Conservation (phyloP, 2,888 invertebrate species). For the Andricus quercusramuli region DNA sequence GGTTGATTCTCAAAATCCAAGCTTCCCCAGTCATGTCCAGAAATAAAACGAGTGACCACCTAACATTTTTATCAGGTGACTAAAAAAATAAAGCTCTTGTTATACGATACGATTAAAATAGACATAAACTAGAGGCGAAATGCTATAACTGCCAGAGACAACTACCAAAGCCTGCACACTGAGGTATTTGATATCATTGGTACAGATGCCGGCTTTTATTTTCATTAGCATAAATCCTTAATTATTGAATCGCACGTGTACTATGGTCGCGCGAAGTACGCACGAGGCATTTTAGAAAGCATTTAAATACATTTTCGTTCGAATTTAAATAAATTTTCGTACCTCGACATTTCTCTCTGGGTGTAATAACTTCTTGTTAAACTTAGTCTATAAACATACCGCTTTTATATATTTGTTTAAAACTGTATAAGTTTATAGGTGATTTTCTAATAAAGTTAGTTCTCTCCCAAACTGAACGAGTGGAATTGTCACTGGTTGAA, state of each 20-base stretch:
- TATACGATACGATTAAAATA: neutral
- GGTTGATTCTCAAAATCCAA: neutral
- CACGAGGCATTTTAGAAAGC: neutral
- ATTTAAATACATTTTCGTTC: neutral
- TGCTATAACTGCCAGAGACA: neutral
- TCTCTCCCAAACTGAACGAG: too few species aligned
- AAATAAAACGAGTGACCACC: neutral
- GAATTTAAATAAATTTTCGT: slow-evolving; percentile 12
- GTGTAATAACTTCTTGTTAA: slow-evolving; percentile 12
- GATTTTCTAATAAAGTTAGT: too few species aligned
- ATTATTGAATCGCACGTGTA: slow-evolving; percentile 7
- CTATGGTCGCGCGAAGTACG: neutral
- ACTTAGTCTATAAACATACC: neutral
- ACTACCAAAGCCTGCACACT: neutral
- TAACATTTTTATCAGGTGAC: neutral
- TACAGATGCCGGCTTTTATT: slow-evolving; percentile 10
- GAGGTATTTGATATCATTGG: slow-evolving; percentile 6
- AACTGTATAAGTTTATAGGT: neutral
- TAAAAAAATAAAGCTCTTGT: neutral
- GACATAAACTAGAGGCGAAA: neutral
- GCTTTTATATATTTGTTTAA: neutral
- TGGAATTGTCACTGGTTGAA: too few species aligned
- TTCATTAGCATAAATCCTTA: slow-evolving; percentile 14
- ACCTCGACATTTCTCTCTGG: neutral
- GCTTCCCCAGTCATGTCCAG: neutral